Evolutionary conservation across 2,797 vertebrate species (phyloP).

Genomic region (Melanotaenia pygmaea): DNA sequence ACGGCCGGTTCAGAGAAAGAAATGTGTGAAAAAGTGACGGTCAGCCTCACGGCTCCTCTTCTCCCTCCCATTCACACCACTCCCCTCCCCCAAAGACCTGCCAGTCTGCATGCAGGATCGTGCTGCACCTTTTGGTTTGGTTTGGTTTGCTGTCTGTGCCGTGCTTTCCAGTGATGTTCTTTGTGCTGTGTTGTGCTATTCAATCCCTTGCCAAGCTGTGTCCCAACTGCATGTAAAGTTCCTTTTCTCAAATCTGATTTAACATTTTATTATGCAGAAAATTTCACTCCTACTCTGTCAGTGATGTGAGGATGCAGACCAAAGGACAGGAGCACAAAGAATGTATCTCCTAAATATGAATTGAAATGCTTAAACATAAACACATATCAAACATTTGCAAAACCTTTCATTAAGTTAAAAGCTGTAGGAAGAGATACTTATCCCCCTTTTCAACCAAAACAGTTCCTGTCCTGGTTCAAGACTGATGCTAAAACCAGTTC

Average conservation of each 20-base stretch:
- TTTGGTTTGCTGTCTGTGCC: constrained; percentile 43
- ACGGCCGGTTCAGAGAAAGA: constrained; percentile 4
- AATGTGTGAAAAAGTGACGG: constrained; percentile 1
- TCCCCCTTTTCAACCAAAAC: no score
- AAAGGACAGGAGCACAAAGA: no score
- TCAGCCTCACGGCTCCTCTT: constrained; percentile 48
- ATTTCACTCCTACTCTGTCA: constrained; percentile 42
- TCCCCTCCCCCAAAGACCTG: constrained; percentile 23
- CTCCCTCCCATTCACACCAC: constrained; percentile 29
- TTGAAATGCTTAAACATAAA: not conserved
- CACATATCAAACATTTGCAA: not conserved
- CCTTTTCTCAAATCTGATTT: not conserved
- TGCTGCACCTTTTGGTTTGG: constrained; percentile 19
- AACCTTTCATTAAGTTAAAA: not conserved
- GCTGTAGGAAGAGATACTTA: not conserved
- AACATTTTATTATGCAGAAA: constrained; percentile 10
- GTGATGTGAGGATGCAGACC: constrained; percentile 8
- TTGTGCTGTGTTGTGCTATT: constrained; percentile 29
- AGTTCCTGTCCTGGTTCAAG: no score
- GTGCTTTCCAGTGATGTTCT: constrained; percentile 36
- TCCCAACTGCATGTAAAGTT: not conserved
- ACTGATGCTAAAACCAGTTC: no score
- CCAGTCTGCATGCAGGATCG: constrained; percentile 66
- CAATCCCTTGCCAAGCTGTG: constrained; percentile 13
- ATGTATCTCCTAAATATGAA: no score